phyloP scores from a whole-genome alignment of 2,113 vertebrate genomes.

The Noturus placidus region DNA sequence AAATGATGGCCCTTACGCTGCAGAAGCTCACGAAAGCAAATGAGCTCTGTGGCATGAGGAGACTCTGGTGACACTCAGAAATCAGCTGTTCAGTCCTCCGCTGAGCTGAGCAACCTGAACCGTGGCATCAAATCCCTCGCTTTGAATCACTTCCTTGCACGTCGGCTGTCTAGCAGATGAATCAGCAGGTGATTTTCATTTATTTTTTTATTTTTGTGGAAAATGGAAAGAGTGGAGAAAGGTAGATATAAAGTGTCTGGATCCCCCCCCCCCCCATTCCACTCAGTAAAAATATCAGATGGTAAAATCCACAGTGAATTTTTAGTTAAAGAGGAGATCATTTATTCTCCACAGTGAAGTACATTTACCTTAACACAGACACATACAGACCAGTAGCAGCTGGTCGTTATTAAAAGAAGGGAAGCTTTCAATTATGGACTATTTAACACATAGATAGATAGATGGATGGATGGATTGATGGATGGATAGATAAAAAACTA shows the following conservation, averaged over 20 bases:
- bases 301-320: not conserved
- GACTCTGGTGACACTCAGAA: constrained; percentile 32
- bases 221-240: not conserved
- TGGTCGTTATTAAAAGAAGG: not conserved
- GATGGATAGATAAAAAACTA: not conserved
- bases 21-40: constrained; percentile 19
- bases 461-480: not conserved
- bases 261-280: not conserved
- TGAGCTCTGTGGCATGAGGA: constrained; percentile 20
- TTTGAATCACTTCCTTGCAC: not conserved
- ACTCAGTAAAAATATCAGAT: not conserved
- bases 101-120: not conserved
- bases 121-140: not conserved
- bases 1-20: not conserved
- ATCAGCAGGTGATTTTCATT: constrained; percentile 1
- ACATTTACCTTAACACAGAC: not conserved
- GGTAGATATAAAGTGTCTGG: not conserved
- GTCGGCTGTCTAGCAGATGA: not conserved
- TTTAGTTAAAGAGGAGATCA: not conserved
- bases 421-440: not conserved
- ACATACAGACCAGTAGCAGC: not conserved
- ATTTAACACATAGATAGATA: not conserved
- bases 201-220: not conserved
- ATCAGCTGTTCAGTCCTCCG: constrained; percentile 15
- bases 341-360: not conserved